phyloP scores from a whole-genome alignment of 2,888 invertebrate species.

The Sceliomorpha sp. region DNA sequence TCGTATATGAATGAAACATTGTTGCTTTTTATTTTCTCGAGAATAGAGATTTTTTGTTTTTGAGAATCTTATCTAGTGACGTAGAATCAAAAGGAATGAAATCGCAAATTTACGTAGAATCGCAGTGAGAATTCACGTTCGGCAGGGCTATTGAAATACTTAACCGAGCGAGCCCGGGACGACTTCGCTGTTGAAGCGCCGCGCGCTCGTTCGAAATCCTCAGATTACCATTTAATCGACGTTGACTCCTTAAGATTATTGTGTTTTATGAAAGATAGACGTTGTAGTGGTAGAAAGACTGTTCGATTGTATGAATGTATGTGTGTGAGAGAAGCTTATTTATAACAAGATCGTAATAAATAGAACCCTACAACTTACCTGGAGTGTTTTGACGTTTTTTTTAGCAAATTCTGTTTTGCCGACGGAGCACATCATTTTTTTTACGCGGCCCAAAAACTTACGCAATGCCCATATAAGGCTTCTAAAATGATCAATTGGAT shows the following conservation, averaged over 20 bases:
- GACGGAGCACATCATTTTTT: conserved; percentile 9
- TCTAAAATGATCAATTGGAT: too few species aligned
- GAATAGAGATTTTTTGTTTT: too few species aligned
- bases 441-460: too few species aligned
- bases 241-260: conserved; percentile 52
- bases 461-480: too few species aligned
- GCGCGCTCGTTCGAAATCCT: conserved; percentile 44
- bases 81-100: conserved; percentile 13
- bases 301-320: conserved; percentile 75
- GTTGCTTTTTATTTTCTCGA: too few species aligned
- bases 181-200: conserved; percentile 37
- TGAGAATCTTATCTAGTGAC: too few species aligned
- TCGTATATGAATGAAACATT: too few species aligned
- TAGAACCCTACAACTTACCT: conserved; percentile 35
- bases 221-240: conserved; percentile 55
- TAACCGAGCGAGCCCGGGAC: conserved; percentile 53
- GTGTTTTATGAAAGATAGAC: conserved; percentile 58
- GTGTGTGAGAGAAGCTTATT: conserved; percentile 75
- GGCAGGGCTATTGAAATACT: conserved; percentile 64
- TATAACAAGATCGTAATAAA: conserved; percentile 69
- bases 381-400: conserved; percentile 1
- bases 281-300: conserved; percentile 72
- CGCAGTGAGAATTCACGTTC: conserved; percentile 47
- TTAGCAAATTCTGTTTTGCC: not conserved
- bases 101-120: conserved; percentile 24